Evolutionary conservation across 1,140 invertebrate species (phyloP).

Genomic region (Venturia canescens): DNA sequence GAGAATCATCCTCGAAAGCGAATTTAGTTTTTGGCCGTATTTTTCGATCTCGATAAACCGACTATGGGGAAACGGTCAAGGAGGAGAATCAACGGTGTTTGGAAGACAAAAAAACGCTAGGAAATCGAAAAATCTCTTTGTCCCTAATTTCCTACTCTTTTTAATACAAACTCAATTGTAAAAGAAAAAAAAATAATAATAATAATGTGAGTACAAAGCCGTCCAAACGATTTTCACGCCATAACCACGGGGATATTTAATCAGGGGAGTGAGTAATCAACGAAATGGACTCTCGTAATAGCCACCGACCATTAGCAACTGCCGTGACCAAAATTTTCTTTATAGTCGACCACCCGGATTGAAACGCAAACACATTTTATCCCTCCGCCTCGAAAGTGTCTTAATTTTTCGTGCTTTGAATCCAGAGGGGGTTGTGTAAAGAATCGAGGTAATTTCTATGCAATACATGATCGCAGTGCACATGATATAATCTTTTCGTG

Average conservation of each 20-base stretch:
- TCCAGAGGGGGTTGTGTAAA: too few species aligned
- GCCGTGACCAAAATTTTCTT: constrained; percentile 38
- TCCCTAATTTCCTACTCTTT: too few species aligned
- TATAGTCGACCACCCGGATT: constrained; percentile 44
- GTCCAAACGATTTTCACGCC: neutral
- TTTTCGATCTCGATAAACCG: too few species aligned
- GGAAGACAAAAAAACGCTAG: too few species aligned
- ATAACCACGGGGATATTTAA: constrained; percentile 31
- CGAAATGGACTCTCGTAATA: constrained; percentile 41
- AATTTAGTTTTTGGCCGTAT: too few species aligned
- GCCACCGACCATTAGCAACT: constrained; percentile 32
- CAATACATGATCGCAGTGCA: too few species aligned
- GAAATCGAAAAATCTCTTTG: too few species aligned
- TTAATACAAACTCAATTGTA: neutral
- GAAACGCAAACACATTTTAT: constrained; percentile 50
- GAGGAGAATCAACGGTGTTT: too few species aligned
- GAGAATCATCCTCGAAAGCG: too few species aligned
- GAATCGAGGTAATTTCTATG: neutral
- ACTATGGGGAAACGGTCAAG: too few species aligned
- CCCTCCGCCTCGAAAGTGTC: constrained; percentile 30
- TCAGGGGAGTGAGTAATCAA: constrained; percentile 33
- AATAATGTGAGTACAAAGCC: neutral
- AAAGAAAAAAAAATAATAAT: neutral
- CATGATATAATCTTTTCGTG: too few species aligned
- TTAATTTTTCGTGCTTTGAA: neutral